Conservation (phyloP, 1,140 invertebrate genomes). For the Drosophila rufa region DNA sequence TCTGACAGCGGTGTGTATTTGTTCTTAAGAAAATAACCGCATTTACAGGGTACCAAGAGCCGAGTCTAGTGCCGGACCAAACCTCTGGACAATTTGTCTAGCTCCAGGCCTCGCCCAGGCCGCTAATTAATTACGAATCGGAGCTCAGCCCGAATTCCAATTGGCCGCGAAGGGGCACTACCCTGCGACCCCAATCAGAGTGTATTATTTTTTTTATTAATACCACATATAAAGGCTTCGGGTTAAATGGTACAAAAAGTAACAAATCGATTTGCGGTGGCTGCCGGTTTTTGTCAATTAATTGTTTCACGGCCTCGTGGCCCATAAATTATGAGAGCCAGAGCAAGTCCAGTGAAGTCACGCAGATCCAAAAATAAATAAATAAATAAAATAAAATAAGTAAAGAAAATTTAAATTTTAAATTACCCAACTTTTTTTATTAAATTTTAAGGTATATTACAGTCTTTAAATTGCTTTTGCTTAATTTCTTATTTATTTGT, state of each 20-base stretch:
- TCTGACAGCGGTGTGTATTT: not conserved
- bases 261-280: slow-evolving; percentile 43
- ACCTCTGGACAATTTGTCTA: slow-evolving; percentile 33
- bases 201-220: not conserved
- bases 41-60: slow-evolving; percentile 5
- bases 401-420: not conserved
- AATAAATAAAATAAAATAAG: not conserved
- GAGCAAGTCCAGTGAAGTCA: not conserved
- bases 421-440: no score
- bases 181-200: slow-evolving; percentile 40
- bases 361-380: not conserved
- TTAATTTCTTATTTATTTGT: no score
- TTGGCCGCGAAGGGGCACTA: slow-evolving; percentile 26
- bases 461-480: no score
- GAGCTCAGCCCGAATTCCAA: slow-evolving; percentile 11
- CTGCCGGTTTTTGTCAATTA: slow-evolving; percentile 35
- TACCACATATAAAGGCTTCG: slow-evolving; percentile 3
- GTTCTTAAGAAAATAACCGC: no score
- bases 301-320: slow-evolving; percentile 15
- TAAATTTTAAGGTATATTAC: no score
- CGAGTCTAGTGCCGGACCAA: not conserved
- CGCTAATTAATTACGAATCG: slow-evolving; percentile 43
- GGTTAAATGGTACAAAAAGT: slow-evolving; percentile 23
- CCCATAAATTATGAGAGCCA: slow-evolving; percentile 17
- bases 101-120: slow-evolving; percentile 34